Evolutionary conservation across 2,113 vertebrate genomes (phyloP), one percentile per base, ranked within the genome.

Genomic region (Xiphophorus hellerii): DNA sequence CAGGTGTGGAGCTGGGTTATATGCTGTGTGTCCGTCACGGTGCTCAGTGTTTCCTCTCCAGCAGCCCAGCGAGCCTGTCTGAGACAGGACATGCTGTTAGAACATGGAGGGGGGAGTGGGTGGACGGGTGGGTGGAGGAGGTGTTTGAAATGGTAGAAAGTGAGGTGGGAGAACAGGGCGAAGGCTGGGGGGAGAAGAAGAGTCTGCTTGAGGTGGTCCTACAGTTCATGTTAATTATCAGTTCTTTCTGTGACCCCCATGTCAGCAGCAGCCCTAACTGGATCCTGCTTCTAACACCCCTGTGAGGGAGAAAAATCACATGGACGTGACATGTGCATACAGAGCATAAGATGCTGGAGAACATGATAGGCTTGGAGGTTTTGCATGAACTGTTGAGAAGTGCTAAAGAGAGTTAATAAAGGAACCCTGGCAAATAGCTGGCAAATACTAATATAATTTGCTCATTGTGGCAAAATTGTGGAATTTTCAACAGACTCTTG

Each of bases 191-290:
- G 1, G 35, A 44, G 66, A 29, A 29, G n/a, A 68, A 64, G 33
- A 63, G 17, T 14, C 11, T 44, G 69, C 62, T 66, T 67, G 67
- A 69, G 33, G 70, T 69, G 82, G 85, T 92, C 92, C 78, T 62
- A 74, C 78, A 72, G 92, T 92, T 94, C 85, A 89, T 72, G 86
- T 92, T 91, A 84, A 91, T 92, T 93, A 90, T 91, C 87, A 87
- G 82, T 73, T 83, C 39, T 81, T 77, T 87, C 84, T 89, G 82
- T 90, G 88, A 89, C 84, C 87, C 67, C 69, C 69, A 54, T 92
- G 92, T 92, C 90, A 90, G 77, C 88, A 77, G 88, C 66, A 66
- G 54, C 66, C 58, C 87, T 82, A 87, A 91, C 78, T 48, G 80
- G 83, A 85, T 85, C 86, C 31, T 33, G 17, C 67, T 71, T 70